Conservation (phyloP, 2,113 vertebrate genomes). For the Typhlomys cinereus region DNA sequence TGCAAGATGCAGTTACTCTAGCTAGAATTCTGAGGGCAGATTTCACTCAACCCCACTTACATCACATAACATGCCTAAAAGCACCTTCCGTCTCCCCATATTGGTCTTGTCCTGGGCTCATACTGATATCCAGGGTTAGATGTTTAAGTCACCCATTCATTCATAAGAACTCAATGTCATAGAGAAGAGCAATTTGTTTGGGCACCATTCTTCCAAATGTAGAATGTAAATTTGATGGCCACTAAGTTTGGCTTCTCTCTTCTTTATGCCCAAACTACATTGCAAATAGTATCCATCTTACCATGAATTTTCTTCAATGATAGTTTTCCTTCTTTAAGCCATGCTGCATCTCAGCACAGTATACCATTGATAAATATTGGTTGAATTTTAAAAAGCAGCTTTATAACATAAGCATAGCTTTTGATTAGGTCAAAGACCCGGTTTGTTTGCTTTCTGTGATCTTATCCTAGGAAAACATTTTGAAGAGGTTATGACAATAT, state of each 20-base stretch:
- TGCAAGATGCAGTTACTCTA: no score
- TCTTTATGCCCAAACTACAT: neutral
- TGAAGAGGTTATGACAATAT: conserved; percentile 39
- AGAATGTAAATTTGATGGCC: neutral
- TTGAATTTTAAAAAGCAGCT: conserved; percentile 1
- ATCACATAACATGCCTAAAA: neutral
- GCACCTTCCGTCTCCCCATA: neutral
- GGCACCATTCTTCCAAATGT: neutral
- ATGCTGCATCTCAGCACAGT: neutral
- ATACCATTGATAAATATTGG: neutral
- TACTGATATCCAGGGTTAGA: neutral
- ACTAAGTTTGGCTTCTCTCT: neutral
- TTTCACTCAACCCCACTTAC: neutral
- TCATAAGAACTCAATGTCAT: no score
- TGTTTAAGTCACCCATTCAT: no score
- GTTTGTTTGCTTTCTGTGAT: neutral
- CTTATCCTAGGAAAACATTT: neutral
- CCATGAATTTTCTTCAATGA: neutral
- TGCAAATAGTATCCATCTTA: neutral
- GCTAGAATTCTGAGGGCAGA: no score
- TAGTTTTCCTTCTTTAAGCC: neutral
- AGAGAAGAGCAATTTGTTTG: neutral
- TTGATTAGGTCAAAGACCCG: neutral
- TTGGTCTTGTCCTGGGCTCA: neutral
- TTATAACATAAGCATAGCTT: neutral